Evolutionary conservation across 2,888 invertebrate genomes (phyloP).

Genomic region (Apeira syringaria): DNA sequence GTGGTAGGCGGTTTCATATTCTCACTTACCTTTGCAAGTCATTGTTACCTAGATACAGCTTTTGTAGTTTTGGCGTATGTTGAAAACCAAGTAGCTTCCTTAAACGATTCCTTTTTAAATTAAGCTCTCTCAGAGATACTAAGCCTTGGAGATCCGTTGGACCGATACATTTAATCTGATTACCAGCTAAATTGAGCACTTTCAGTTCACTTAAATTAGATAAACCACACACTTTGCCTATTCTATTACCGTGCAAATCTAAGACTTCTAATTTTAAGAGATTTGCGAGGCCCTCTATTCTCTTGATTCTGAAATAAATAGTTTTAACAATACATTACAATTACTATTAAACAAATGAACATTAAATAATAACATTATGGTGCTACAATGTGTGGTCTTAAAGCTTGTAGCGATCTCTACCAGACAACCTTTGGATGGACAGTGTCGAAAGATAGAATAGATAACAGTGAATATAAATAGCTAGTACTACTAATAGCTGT

Average conservation of each 20-base stretch:
- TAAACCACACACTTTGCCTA: constrained; percentile 88
- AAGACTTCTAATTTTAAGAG: constrained; percentile 93
- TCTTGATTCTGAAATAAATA: constrained; percentile 86
- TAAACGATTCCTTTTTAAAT: constrained; percentile 93
- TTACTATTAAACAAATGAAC: too few species aligned
- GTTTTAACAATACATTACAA: too few species aligned
- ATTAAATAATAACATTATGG: too few species aligned
- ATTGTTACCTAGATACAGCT: constrained; percentile 93
- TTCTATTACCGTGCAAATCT: constrained; percentile 96
- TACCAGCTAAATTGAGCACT: constrained; percentile 96
- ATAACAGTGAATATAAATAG: too few species aligned
- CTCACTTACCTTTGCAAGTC: constrained; percentile 82
- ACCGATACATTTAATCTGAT: constrained; percentile 91
- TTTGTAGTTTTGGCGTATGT: constrained; percentile 88
- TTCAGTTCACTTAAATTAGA: constrained; percentile 89
- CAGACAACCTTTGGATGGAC: too few species aligned
- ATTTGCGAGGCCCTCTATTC: constrained; percentile 89
- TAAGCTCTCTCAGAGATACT: constrained; percentile 91
- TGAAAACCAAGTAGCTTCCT: constrained; percentile 92
- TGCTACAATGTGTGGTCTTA: too few species aligned
- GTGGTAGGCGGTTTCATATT: not conserved
- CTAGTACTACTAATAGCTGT: too few species aligned
- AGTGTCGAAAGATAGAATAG: too few species aligned
- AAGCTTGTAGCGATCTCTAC: too few species aligned
- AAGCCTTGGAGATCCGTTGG: constrained; percentile 91